Percentiles rank a stretch among this genome's conserved stretches.
These are phyloP conservation scores for Marcusenius ussheri DNA, from an alignment of 2,113 vertebrate species.

Conservation along the genomic window DNA sequence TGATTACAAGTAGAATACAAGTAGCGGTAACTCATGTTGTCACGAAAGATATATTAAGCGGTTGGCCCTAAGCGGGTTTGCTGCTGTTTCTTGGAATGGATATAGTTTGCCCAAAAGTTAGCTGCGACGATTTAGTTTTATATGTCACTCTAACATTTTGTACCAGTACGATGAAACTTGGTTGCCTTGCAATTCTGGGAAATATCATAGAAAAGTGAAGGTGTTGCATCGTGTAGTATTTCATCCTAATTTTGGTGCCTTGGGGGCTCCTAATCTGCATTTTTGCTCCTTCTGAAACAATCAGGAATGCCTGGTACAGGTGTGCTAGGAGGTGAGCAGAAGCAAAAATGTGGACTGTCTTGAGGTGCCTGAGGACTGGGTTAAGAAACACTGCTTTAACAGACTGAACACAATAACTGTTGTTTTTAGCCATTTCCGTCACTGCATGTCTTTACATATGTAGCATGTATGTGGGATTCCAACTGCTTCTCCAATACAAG, in stretches of 20 bases:
- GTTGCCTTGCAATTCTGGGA: neutral
- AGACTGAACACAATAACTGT: neutral
- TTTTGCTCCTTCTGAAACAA: too few relatives aligned
- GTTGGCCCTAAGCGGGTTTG: neutral
- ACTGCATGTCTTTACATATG: neutral
- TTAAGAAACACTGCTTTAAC: too few relatives aligned
- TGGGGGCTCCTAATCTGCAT: too few relatives aligned
- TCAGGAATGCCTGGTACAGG: too few relatives aligned
- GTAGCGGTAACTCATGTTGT: neutral
- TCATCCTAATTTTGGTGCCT: too few relatives aligned
- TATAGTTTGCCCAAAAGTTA: neutral
- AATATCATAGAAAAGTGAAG: neutral
- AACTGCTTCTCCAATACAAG: neutral
- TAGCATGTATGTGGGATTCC: neutral
- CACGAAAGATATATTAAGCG: neutral
- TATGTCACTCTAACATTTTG: neutral
- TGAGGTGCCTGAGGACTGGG: too few relatives aligned
- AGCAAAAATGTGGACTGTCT: too few relatives aligned
- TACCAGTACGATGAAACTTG: neutral
- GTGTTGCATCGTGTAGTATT: neutral
- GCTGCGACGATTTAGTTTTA: neutral
- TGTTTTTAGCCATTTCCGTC: neutral
- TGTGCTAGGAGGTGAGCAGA: too few relatives aligned
- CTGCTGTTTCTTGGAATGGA: neutral
- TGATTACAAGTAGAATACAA: neutral